A percentile compares a stretch with the other conserved stretches of the same genome.
Evolutionary conservation across 2,113 vertebrate species (phyloP).

Genomic region (Hippocampus guttulatus): DNA sequence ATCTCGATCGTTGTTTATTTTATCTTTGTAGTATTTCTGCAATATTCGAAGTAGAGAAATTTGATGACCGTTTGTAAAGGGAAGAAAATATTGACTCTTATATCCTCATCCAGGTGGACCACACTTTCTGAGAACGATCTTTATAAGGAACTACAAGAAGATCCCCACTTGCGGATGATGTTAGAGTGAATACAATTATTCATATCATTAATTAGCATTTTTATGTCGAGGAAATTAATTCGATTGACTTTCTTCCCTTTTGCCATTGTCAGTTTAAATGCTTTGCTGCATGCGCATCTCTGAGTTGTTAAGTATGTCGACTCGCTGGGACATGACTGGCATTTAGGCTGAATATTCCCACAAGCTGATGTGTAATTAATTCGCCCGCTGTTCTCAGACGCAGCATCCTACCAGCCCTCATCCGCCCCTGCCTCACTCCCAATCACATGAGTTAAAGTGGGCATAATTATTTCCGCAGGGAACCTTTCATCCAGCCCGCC

Average conservation of each 20-base stretch:
- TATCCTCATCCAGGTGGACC: too few relatives aligned
- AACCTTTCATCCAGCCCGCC: slow-evolving; percentile 45
- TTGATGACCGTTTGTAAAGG: too few relatives aligned
- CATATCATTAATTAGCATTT: too few relatives aligned
- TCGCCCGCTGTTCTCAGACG: slow-evolving; percentile 70
- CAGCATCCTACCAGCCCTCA: slow-evolving; percentile 39
- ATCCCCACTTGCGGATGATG: too few relatives aligned
- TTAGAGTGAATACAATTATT: too few relatives aligned
- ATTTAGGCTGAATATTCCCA: slow-evolving; percentile 78
- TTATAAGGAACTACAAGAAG: too few relatives aligned
- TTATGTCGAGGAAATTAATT: too few relatives aligned
- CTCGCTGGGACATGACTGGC: slow-evolving; percentile 67
- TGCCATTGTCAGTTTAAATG: slow-evolving; percentile 6
- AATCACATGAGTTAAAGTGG: slow-evolving; percentile 49
- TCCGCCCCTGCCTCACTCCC: slow-evolving; percentile 37
- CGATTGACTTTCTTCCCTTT: neutral
- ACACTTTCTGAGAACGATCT: too few relatives aligned
- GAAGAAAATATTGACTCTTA: too few relatives aligned
- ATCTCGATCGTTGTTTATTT: too few relatives aligned
- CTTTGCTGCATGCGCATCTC: slow-evolving; percentile 17
- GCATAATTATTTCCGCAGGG: slow-evolving; percentile 72
- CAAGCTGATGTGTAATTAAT: slow-evolving; percentile 83
- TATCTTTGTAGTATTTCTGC: too few relatives aligned
- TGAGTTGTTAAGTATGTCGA: slow-evolving; percentile 58
- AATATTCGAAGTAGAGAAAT: too few relatives aligned